Conservation (phyloP, 2,797 vertebrate species). For the Lagorchestes hirsutus region DNA sequence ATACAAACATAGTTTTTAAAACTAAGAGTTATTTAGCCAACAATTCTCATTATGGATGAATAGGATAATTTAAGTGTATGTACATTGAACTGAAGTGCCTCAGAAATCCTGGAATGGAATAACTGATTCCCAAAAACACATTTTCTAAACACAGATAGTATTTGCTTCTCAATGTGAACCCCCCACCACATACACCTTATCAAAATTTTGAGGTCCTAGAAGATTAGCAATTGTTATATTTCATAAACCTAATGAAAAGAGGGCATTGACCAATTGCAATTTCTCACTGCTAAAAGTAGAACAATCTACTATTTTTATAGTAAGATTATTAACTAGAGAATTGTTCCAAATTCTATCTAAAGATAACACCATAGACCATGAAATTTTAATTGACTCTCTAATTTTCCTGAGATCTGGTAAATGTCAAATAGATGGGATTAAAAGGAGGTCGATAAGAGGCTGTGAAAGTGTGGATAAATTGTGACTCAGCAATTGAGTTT, state of each 20-base stretch:
- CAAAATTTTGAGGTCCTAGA: constrained; percentile 1
- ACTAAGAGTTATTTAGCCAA: background rate
- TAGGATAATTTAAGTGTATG: background rate
- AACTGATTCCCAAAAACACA: background rate
- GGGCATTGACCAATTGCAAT: constrained; percentile 68
- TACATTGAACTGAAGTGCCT: background rate
- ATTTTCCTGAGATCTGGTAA: constrained; percentile 78
- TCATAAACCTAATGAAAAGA: constrained; percentile 60
- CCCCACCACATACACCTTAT: background rate
- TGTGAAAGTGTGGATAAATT: constrained; percentile 68
- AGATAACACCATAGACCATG: constrained; percentile 68
- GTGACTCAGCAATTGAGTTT: constrained; percentile 77
- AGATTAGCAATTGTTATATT: constrained; percentile 25
- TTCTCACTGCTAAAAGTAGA: constrained; percentile 73
- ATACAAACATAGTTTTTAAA: background rate
- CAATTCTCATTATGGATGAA: background rate
- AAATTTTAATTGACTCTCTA: constrained; percentile 80
- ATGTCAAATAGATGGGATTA: constrained; percentile 74
- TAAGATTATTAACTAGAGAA: constrained; percentile 72
- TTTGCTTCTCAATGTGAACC: background rate
- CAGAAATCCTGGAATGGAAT: background rate
- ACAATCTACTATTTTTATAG: constrained; percentile 75
- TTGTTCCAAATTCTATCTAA: constrained; percentile 80
- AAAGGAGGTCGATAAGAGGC: constrained; percentile 70
- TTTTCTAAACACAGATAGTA: background rate